Percentiles rank a stretch among this genome's conserved stretches.
Evolutionary conservation across 2,797 vertebrate species (phyloP).

Genomic region (Mastacembelus armatus): DNA sequence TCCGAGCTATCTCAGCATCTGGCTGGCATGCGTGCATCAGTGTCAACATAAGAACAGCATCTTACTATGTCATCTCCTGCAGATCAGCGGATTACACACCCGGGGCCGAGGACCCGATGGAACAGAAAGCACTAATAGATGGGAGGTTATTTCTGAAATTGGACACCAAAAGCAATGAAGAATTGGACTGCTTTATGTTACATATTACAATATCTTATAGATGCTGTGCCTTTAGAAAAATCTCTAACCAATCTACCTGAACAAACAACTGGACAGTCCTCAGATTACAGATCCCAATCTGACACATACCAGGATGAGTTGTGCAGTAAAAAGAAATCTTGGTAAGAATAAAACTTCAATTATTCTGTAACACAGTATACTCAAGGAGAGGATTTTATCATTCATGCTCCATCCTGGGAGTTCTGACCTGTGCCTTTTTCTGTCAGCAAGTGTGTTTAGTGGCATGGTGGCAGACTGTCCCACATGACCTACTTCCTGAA

Average conservation of each 20-base stretch:
- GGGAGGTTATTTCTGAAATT: constrained; percentile 51
- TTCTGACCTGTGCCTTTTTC: constrained; percentile 59
- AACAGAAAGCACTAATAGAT: constrained; percentile 35
- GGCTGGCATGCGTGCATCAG: constrained; percentile 17
- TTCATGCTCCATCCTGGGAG: constrained; percentile 36
- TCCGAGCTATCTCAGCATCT: constrained; percentile 29
- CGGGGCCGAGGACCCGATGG: too few species aligned
- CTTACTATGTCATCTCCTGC: constrained; percentile 68
- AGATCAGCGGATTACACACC: constrained; percentile 77
- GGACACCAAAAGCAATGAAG: background rate
- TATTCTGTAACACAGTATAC: constrained; percentile 13
- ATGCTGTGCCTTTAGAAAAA: too few species aligned
- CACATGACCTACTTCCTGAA: constrained; percentile 84
- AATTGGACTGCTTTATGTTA: background rate
- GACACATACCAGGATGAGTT: constrained; percentile 17
- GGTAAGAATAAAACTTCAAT: constrained; percentile 34
- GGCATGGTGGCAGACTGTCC: constrained; percentile 64
- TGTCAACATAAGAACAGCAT: constrained; percentile 56
- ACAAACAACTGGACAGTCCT: constrained; percentile 4
- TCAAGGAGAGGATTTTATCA: constrained; percentile 21
- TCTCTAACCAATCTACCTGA: background rate
- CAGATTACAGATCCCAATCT: constrained; percentile 10
- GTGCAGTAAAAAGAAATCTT: constrained; percentile 29
- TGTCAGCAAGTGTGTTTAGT: constrained; percentile 40
- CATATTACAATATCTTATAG: background rate